Evolutionary conservation across 2,113 vertebrate genomes (phyloP), one percentile per base, ranked within the genome.

Genomic region (Psettodes erumei): DNA sequence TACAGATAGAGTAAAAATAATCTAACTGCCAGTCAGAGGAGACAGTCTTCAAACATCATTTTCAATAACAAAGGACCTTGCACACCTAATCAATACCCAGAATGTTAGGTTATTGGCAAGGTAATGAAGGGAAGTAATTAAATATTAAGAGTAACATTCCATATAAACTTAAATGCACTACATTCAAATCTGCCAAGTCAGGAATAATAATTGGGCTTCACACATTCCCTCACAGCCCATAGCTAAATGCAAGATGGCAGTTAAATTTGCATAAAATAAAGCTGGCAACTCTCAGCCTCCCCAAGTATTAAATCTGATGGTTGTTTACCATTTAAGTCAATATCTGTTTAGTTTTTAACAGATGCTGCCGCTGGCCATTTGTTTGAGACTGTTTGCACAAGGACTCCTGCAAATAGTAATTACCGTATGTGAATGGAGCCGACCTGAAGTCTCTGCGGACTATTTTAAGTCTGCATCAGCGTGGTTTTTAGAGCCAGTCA

Each of bases 321-420:
- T 32, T 86, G 81, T 82, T 87, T 86, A 84, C 62, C 58, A 72
- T 75, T n/a, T 30, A 81, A 70, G 69, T 38, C 56, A 77, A 82
- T 84, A 68, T 53, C 55, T 82, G 72, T 84, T 87, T 80, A 77
- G 75, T 48, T 33, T 75, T 47, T 48, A 45, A 35, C 23, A 48
- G 51, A 38, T 58, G 54, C 81, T 70, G 64, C 59, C 13, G 11
- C 30, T 60, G 55, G 30, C 28, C 62, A 47, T 73, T 85, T 85
- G 77, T 87, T 62, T 68, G 65, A 77, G 48, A 59, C 50, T 64
- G 45, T 79, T 79, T 79, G 61, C 47, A 70, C 43, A 35, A 38
- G 15, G 65, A 72, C 48, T 75, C 16, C 7, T 65, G 58, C 54
- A 85, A 65, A 80, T 48, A 84, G 32, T 8, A 80, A 84, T 88